phyloP scores from a whole-genome alignment of 2,797 vertebrate genomes.

The Cyclura pinguis region DNA sequence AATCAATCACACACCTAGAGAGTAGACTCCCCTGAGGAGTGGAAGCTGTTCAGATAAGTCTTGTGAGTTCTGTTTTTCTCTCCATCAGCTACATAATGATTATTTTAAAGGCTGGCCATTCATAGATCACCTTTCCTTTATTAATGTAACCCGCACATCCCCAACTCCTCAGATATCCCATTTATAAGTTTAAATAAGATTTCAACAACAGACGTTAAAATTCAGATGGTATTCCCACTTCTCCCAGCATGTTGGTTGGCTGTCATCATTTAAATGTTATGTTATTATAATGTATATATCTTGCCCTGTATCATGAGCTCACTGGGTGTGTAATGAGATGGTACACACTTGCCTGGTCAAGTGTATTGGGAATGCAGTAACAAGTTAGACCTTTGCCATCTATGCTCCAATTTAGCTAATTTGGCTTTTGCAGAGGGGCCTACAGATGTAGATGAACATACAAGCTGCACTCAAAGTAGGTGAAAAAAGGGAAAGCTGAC shows the following conservation, averaged over 20 bases:
- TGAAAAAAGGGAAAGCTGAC: not conserved
- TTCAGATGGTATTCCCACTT: not conserved
- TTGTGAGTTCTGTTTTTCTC: not conserved
- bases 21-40: not conserved
- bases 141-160: not conserved
- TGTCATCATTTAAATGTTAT: not conserved
- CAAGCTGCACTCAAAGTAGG: not conserved
- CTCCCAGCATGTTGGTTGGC: not conserved
- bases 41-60: not conserved
- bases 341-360: not conserved
- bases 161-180: not conserved
- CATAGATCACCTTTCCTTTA: not conserved
- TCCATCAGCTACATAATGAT: not conserved
- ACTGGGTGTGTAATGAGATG: too few relatives aligned
- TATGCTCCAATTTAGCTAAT: not conserved
- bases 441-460: not conserved
- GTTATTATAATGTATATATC: too few relatives aligned
- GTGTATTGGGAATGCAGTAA: not conserved
- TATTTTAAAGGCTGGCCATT: not conserved
- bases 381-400: too few relatives aligned
- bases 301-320: too few relatives aligned
- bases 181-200: not conserved
- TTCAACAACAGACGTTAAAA: not conserved
- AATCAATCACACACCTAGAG: slow-evolving; percentile 10
- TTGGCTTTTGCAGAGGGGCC: not conserved